A percentile compares a stretch with the other conserved stretches of the same genome.
Evolutionary conservation across 2,797 vertebrate species (phyloP).

Genomic region (Menidia menidia): DNA sequence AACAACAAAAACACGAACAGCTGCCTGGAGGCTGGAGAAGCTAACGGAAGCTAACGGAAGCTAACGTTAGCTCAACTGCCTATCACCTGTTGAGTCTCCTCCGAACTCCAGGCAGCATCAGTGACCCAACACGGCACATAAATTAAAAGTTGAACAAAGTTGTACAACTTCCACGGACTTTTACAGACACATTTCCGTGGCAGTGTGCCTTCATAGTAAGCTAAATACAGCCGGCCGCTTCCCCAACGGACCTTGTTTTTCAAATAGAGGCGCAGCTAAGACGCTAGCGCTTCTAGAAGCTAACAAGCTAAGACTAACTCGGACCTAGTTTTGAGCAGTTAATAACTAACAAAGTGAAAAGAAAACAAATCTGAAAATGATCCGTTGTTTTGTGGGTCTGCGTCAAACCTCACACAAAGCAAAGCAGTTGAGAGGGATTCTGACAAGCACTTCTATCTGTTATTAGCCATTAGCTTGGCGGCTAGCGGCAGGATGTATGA

Average conservation of each 20-base stretch:
- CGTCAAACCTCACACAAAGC: not conserved
- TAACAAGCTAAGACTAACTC: slow-evolving; percentile 31
- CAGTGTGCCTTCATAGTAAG: slow-evolving; percentile 1
- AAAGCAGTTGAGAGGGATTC: fast-evolving
- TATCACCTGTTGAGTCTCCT: slow-evolving; percentile 73
- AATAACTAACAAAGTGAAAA: not conserved
- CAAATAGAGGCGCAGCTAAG: slow-evolving; percentile 52
- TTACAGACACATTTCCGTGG: fast-evolving
- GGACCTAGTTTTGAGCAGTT: not conserved
- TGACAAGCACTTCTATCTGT: not conserved
- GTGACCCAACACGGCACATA: not conserved
- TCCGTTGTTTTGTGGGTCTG: not conserved
- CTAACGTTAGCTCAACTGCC: slow-evolving; percentile 52
- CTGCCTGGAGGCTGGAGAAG: not conserved
- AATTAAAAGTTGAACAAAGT: not conserved
- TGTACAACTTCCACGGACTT: not conserved
- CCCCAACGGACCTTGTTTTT: slow-evolving; percentile 37
- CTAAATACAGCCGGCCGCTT: slow-evolving; percentile 22
- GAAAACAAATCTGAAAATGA: not conserved
- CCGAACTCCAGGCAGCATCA: slow-evolving; percentile 25
- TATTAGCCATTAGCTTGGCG: slow-evolving; percentile 58
- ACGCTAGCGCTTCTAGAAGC: slow-evolving; percentile 61
- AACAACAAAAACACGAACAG: not conserved
- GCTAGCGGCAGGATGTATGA: slow-evolving; percentile 58
- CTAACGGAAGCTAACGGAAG: slow-evolving; percentile 15